Evolutionary conservation across 2,797 vertebrate species (phyloP).

Genomic region (Numenius phaeopus): DNA sequence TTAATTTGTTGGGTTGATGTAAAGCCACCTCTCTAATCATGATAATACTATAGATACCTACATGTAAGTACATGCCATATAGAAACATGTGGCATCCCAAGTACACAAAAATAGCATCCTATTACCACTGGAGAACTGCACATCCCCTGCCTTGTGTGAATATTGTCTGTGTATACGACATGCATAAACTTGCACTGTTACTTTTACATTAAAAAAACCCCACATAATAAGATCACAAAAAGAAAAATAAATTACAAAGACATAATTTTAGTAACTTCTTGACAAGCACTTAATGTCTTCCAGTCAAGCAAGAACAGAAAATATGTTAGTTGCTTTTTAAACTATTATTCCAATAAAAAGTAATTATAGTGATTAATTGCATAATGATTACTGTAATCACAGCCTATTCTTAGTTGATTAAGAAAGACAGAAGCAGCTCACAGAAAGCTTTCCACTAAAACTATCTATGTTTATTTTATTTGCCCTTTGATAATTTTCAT

Average conservation of each 20-base stretch:
- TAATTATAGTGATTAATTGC: conserved; percentile 81
- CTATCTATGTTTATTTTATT: conserved; percentile 67
- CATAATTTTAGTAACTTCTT: conserved; percentile 75
- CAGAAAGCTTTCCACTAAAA: conserved; percentile 49
- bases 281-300: conserved; percentile 78
- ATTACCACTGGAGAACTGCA: neutral
- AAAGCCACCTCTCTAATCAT: neutral
- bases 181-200: conserved; percentile 2
- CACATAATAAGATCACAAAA: neutral
- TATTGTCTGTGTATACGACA: neutral
- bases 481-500: conserved; percentile 45
- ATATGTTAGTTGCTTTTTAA: conserved; percentile 72
- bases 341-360: conserved; percentile 76
- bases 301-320: conserved; percentile 68
- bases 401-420: conserved; percentile 78
- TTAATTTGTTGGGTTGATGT: neutral
- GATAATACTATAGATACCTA: neutral
- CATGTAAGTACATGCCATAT: neutral
- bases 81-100: neutral
- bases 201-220: neutral
- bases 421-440: conserved; percentile 74
- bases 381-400: conserved; percentile 78
- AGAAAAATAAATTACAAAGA: conserved; percentile 52
- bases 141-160: neutral
- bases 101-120: neutral